Conservation (phyloP, 2,797 vertebrate genomes). For the Avahi laniger region DNA sequence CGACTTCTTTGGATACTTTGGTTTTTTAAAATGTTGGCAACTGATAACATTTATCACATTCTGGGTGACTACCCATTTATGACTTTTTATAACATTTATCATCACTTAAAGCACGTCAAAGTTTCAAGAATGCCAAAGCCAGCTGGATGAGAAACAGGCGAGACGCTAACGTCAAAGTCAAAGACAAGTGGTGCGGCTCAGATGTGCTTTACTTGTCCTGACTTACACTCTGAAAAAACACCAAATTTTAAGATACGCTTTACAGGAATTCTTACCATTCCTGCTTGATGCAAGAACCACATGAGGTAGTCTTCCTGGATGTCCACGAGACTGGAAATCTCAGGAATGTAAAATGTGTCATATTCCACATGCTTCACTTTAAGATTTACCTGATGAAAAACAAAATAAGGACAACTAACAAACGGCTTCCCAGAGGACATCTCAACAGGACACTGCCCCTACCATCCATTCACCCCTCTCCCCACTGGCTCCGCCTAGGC, state of each 20-base stretch:
- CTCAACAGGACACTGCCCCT: neutral
- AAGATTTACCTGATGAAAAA: slow-evolving; percentile 91
- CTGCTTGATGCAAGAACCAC: slow-evolving; percentile 97
- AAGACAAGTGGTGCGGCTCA: neutral
- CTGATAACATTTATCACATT: neutral
- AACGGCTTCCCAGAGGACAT: neutral
- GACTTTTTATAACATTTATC: neutral
- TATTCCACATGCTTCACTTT: slow-evolving; percentile 95
- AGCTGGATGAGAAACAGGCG: neutral
- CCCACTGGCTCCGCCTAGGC: neutral
- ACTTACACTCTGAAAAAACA: neutral
- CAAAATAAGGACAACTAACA: slow-evolving; percentile 16
- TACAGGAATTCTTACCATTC: slow-evolving; percentile 90
- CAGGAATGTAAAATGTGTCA: slow-evolving; percentile 95
- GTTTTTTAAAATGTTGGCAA: neutral
- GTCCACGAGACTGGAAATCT: slow-evolving; percentile 95
- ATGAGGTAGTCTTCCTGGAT: slow-evolving; percentile 99
- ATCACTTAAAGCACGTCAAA: neutral
- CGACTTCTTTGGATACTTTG: neutral
- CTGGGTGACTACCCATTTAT: neutral
- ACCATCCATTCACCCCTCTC: rapidly evolving
- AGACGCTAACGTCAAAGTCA: neutral
- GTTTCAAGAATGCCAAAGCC: slow-evolving; percentile 25
- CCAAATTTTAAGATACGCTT: neutral
- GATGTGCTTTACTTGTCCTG: neutral